Conservation (phyloP, 2,113 vertebrate species). For the Neotoma lepida region DNA sequence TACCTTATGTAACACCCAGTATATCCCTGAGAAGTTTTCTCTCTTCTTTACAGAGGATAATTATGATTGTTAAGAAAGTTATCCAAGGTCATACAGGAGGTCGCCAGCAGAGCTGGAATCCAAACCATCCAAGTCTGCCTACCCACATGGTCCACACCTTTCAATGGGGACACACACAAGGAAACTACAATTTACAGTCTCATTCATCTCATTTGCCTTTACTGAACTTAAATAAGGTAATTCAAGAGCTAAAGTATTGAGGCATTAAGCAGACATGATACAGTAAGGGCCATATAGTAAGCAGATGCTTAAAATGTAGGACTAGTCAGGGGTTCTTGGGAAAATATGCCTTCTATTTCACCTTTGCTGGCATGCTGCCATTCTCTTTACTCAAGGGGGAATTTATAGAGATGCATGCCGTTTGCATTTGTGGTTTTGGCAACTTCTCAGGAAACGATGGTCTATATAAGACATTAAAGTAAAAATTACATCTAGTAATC, state of each 20-base stretch:
- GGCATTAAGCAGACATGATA: slow-evolving; percentile 21
- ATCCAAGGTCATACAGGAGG: background rate
- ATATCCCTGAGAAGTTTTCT: background rate
- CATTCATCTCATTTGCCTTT: slow-evolving; percentile 44
- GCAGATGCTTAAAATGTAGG: slow-evolving; percentile 47
- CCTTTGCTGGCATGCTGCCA: slow-evolving; percentile 45
- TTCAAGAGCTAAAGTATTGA: slow-evolving; percentile 34
- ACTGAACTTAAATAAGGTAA: slow-evolving; percentile 61
- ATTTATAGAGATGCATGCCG: slow-evolving; percentile 60
- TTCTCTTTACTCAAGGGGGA: slow-evolving; percentile 33
- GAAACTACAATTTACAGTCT: slow-evolving; percentile 31
- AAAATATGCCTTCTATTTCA: slow-evolving; percentile 32
- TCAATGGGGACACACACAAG: slow-evolving; percentile 43
- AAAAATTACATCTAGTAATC: slow-evolving; percentile 57
- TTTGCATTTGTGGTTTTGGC: slow-evolving; percentile 66
- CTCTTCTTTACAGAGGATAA: slow-evolving; percentile 38
- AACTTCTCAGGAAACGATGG: slow-evolving; percentile 58
- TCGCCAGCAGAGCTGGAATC: slow-evolving; percentile 28
- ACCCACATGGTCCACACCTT: slow-evolving; percentile 32
- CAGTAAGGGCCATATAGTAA: slow-evolving; percentile 35
- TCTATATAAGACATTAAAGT: slow-evolving; percentile 45
- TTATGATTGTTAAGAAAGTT: background rate
- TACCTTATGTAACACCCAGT: background rate
- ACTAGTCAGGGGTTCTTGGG: background rate
- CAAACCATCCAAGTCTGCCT: background rate